phyloP scores from a whole-genome alignment of 2,888 invertebrate genomes.

The Nomada fabriciana region DNA sequence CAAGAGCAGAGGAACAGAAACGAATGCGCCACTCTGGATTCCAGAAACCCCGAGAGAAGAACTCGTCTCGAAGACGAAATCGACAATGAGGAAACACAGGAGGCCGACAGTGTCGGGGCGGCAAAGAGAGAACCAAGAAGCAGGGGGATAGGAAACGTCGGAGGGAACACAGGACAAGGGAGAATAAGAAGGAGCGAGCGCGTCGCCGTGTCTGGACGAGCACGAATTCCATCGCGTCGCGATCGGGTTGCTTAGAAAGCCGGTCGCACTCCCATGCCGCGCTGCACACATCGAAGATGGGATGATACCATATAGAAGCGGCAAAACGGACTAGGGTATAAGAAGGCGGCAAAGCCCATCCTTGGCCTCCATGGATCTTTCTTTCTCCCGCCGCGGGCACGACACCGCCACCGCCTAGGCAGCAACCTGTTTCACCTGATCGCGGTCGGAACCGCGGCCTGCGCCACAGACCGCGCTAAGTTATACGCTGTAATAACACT shows the following conservation, averaged over 20 bases:
- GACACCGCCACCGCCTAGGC: conserved; percentile 38
- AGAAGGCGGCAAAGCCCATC: conserved; percentile 66
- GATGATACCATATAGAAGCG: conserved; percentile 72
- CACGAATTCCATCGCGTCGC: conserved; percentile 76
- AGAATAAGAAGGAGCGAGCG: conserved; percentile 66
- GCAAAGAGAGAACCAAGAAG: conserved; percentile 38
- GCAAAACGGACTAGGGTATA: conserved; percentile 66
- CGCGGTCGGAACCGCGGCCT: conserved; percentile 44
- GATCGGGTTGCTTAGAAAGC: conserved; percentile 75
- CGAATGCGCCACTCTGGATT: not conserved
- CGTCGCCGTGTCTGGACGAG: conserved; percentile 67
- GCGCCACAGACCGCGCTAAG: conserved; percentile 47
- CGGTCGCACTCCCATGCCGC: conserved; percentile 62
- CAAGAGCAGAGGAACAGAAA: not conserved
- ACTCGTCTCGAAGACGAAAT: conserved; percentile 50
- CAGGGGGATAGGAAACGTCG: not conserved
- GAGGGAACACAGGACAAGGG: conserved; percentile 10
- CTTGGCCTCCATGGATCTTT: conserved; percentile 50
- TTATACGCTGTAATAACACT: conserved; percentile 61
- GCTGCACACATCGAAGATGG: conserved; percentile 67
- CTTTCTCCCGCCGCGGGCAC: conserved; percentile 37
- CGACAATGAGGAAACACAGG: conserved; percentile 47
- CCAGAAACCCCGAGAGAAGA: conserved; percentile 25
- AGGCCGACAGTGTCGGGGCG: conserved; percentile 32
- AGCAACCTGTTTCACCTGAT: conserved; percentile 66